Percentiles rank a stretch among this genome's conserved stretches.
phyloP scores from a whole-genome alignment of 35 echinoderm and acorn worm genomes.

The Apostichopus californicus region DNA sequence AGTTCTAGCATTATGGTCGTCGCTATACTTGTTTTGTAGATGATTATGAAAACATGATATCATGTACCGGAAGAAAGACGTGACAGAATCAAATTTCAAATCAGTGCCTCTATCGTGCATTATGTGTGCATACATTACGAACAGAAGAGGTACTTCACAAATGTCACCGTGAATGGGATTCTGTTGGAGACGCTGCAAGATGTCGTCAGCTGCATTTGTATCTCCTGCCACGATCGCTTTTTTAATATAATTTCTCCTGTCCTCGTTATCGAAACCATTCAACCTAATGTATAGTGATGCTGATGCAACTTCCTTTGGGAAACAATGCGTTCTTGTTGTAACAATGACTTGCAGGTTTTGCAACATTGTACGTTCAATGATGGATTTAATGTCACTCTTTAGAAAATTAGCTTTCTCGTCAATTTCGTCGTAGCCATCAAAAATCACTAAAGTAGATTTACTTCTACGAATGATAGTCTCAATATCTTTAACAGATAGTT shows the following conservation, averaged over 20 bases:
- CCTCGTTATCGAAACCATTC: conserved; percentile 17
- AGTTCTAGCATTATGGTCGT: background rate
- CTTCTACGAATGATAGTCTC: background rate
- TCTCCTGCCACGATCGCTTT: background rate
- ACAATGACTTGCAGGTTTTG: background rate
- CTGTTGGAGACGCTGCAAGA: background rate
- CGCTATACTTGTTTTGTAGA: background rate
- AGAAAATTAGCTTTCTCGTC: background rate
- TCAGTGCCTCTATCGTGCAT: background rate
- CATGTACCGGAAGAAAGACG: background rate
- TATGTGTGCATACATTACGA: conserved; percentile 31
- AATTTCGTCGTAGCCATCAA: conserved; percentile 32
- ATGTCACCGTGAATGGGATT: background rate
- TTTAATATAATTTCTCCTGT: background rate
- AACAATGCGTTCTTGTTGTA: background rate
- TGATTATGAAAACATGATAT: background rate
- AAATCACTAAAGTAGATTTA: background rate
- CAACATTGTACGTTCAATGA: background rate
- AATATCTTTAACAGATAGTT: background rate
- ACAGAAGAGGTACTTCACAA: conserved; percentile 22
- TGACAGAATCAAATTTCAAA: background rate
- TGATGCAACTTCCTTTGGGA: background rate
- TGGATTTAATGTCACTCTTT: background rate
- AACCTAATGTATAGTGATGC: background rate
- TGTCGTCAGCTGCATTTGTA: background rate